Evolutionary conservation across 2,113 vertebrate species (phyloP).

Genomic region (Hemichromis elongatus): DNA sequence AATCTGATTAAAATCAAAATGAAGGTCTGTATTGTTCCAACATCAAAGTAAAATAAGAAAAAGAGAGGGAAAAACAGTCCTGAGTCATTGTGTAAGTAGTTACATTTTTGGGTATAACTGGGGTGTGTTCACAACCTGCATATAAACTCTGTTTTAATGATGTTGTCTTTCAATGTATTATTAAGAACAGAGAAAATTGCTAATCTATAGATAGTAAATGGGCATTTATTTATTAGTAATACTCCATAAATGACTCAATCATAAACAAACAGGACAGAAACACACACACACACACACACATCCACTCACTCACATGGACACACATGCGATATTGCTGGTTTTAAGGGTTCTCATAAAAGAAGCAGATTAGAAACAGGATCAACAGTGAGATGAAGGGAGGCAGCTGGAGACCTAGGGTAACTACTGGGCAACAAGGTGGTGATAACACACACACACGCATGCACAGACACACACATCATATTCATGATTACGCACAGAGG

Average conservation of each 20-base stretch:
- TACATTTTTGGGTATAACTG: neutral
- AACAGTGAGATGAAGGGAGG: neutral
- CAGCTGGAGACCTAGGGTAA: conserved; percentile 6
- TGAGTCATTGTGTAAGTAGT: neutral
- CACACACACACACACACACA: neutral
- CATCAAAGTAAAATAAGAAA: neutral
- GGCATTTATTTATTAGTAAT: neutral
- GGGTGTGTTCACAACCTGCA: neutral
- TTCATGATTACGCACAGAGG: neutral
- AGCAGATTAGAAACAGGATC: conserved; percentile 32
- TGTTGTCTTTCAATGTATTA: neutral
- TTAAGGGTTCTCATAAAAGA: conserved; percentile 10
- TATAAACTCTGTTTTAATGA: neutral
- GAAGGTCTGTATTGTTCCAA: accelerated
- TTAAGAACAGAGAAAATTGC: neutral
- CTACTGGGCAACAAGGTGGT: conserved; percentile 17
- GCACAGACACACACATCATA: neutral
- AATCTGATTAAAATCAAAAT: neutral
- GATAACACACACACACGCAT: neutral
- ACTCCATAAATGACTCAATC: neutral
- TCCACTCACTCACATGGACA: neutral
- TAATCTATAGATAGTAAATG: neutral
- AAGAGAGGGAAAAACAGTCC: neutral
- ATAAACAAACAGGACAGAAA: neutral
- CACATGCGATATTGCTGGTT: neutral